Conservation (phyloP, 2,113 vertebrate species). For the Trichomycterus rosablanca region DNA sequence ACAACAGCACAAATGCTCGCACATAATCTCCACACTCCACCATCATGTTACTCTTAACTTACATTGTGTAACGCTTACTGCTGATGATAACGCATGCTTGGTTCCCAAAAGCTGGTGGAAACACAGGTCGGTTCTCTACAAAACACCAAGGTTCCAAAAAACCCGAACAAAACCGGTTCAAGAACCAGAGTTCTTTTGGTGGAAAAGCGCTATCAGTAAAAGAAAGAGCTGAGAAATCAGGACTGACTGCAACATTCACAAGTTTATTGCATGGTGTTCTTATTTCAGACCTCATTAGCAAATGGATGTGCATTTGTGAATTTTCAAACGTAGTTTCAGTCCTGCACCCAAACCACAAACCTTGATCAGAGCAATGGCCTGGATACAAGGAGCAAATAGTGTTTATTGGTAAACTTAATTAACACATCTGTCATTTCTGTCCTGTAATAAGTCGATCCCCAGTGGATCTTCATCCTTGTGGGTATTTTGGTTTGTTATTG, state of each 20-base stretch:
- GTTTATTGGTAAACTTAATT: constrained; percentile 25
- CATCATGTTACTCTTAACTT: too few relatives aligned
- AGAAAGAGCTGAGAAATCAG: constrained; percentile 25
- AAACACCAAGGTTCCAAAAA: too few relatives aligned
- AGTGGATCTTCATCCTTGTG: constrained; percentile 11
- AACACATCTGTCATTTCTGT: neutral
- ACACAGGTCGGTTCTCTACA: too few relatives aligned
- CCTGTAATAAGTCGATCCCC: constrained; percentile 9
- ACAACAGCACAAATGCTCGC: too few relatives aligned
- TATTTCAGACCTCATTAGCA: constrained; percentile 41
- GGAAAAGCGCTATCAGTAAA: too few relatives aligned
- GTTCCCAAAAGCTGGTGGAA: too few relatives aligned
- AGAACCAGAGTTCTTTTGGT: too few relatives aligned
- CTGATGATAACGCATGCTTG: too few relatives aligned
- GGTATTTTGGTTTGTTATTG: constrained; percentile 35
- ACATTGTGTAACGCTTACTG: too few relatives aligned
- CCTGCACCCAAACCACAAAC: too few relatives aligned
- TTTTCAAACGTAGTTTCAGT: constrained; percentile 32
- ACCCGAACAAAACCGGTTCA: too few relatives aligned
- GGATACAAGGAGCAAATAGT: constrained; percentile 39
- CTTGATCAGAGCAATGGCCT: constrained; percentile 50
- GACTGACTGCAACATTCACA: constrained; percentile 49
- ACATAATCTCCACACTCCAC: too few relatives aligned
- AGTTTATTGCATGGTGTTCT: constrained; percentile 54
- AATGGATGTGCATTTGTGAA: constrained; percentile 9